Percentiles rank a stretch among this genome's conserved stretches.
Evolutionary conservation across 2,888 invertebrate species (phyloP).

Genomic region (Mayetiola destructor): DNA sequence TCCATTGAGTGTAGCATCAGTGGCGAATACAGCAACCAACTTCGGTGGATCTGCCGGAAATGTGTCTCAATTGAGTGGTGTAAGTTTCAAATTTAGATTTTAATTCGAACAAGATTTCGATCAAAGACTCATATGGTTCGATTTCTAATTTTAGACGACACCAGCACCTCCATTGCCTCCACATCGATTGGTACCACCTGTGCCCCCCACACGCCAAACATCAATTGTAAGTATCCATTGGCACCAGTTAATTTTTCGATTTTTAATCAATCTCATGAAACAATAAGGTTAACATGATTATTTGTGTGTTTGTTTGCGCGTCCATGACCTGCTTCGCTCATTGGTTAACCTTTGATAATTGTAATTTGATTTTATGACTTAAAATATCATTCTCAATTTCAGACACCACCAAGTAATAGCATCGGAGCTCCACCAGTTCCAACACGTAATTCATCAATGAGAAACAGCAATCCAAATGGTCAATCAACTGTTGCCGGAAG

Average conservation of each 20-base stretch:
- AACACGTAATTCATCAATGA: conserved; percentile 34
- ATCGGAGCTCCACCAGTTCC: conserved; percentile 32
- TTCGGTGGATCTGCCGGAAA: conserved; percentile 17
- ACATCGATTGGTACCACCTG: no score
- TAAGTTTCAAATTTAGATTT: background rate
- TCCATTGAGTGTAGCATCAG: conserved; percentile 24
- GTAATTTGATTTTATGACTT: no score
- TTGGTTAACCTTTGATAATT: no score
- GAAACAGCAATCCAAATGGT: conserved; percentile 21
- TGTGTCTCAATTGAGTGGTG: conserved; percentile 18
- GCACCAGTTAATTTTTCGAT: background rate
- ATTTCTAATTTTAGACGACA: conserved; percentile 20
- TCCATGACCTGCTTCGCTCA: background rate
- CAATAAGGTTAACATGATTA: background rate
- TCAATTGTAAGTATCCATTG: conserved; percentile 20
- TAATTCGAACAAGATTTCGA: background rate
- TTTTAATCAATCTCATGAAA: background rate
- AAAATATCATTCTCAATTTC: no score
- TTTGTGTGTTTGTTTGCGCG: background rate
- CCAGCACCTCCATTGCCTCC: conserved; percentile 35
- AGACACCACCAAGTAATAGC: conserved; percentile 17
- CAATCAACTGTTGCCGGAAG: conserved; percentile 20
- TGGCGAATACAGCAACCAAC: conserved; percentile 19
- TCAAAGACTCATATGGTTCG: no score
- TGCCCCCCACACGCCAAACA: conserved; percentile 29